Evolutionary conservation across 2,797 vertebrate genomes (phyloP).

Genomic region (Nannoperca australis): DNA sequence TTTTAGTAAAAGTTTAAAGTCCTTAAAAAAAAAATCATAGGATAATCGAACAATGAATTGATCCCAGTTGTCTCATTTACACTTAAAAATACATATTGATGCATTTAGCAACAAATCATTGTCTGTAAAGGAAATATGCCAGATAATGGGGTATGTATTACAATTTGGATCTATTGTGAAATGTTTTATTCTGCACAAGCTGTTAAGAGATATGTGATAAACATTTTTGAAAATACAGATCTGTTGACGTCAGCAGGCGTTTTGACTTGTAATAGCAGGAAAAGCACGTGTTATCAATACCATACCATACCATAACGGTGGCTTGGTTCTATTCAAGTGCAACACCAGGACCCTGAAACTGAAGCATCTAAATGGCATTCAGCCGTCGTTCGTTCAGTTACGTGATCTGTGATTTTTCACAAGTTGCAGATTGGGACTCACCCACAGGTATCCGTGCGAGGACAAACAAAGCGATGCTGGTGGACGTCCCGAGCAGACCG

Average conservation of each 20-base stretch:
- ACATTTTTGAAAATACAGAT: background rate
- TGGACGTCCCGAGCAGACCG: constrained; percentile 90
- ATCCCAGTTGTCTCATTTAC: background rate
- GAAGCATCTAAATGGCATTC: background rate
- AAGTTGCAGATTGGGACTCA: constrained; percentile 78
- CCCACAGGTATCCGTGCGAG: constrained; percentile 93
- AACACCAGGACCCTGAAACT: too few species aligned
- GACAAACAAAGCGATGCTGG: constrained; percentile 89
- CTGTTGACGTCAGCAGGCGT: background rate
- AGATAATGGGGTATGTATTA: background rate
- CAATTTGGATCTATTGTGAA: background rate
- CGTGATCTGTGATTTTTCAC: background rate
- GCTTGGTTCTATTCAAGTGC: background rate
- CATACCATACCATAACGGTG: background rate
- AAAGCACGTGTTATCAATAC: background rate
- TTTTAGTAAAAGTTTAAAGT: background rate
- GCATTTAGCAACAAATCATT: constrained; percentile 1
- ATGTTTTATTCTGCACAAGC: background rate
- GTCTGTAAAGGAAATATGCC: background rate
- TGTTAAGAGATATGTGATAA: background rate
- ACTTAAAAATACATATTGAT: background rate
- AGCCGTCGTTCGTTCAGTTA: background rate
- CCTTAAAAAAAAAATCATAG: too few species aligned
- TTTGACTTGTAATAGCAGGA: background rate
- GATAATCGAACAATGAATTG: background rate